Conservation (phyloP, 2,113 vertebrate genomes). For the Cottus gobio region DNA sequence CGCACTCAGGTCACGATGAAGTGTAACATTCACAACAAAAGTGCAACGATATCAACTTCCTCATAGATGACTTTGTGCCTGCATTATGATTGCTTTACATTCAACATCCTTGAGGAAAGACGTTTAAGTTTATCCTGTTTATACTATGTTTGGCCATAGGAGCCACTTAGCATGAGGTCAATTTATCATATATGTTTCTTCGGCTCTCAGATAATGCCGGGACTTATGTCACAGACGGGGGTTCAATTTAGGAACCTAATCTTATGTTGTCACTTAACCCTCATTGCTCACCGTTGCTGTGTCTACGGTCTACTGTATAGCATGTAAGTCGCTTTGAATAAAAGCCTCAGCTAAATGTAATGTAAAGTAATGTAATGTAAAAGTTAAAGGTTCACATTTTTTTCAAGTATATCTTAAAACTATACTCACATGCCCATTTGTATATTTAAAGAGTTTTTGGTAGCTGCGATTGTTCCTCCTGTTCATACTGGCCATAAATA, state of each 20-base stretch:
- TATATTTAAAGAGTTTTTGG: neutral
- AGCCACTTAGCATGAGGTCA: conserved; percentile 11
- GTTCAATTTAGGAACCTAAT: neutral
- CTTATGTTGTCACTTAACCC: too few species aligned
- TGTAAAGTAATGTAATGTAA: too few species aligned
- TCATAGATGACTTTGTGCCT: neutral
- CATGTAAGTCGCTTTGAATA: too few species aligned
- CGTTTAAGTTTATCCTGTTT: neutral
- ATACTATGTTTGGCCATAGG: neutral
- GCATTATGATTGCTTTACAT: neutral
- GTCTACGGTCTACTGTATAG: too few species aligned
- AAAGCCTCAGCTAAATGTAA: too few species aligned
- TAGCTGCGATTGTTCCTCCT: too few species aligned
- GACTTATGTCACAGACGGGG: conserved; percentile 12
- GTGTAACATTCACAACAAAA: conserved; percentile 25
- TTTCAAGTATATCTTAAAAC: neutral
- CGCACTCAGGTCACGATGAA: conserved; percentile 38
- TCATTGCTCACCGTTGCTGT: too few species aligned
- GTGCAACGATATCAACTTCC: conserved; percentile 4
- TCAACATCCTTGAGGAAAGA: neutral
- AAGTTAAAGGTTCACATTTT: neutral
- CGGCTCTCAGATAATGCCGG: conserved; percentile 13
- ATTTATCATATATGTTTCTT: conserved; percentile 7
- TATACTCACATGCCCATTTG: neutral
- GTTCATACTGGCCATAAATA: too few species aligned